Conservation (phyloP, 2,113 vertebrate species). For the Nettapus auritus region DNA sequence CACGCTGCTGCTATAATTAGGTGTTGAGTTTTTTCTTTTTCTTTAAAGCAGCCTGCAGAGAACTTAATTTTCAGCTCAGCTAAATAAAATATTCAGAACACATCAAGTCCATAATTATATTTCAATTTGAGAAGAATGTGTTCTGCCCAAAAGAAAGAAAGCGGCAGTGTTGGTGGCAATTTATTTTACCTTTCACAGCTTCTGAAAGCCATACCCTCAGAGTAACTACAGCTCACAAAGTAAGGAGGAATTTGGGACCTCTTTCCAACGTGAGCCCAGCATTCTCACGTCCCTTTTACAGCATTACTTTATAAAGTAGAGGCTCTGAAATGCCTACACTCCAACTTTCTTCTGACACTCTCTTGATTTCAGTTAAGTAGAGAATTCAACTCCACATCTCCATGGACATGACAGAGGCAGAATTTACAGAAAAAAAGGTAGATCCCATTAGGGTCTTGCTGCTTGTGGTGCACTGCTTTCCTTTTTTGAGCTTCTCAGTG, state of each 20-base stretch:
- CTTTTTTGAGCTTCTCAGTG: not conserved
- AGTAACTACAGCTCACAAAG: not conserved
- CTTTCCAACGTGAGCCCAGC: accelerated
- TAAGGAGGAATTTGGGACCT: not conserved
- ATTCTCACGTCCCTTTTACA: not conserved
- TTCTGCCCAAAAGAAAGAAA: slow-evolving; percentile 57
- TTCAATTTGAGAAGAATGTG: slow-evolving; percentile 57
- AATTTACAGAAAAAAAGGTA: not conserved
- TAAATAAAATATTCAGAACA: slow-evolving; percentile 61
- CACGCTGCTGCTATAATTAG: slow-evolving; percentile 81
- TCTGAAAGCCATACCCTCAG: slow-evolving; percentile 41
- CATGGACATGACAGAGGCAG: accelerated
- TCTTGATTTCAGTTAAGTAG: not conserved
- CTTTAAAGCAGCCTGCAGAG: slow-evolving; percentile 83
- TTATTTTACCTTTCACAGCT: slow-evolving; percentile 57
- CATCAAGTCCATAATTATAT: slow-evolving; percentile 56
- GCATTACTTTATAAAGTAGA: accelerated
- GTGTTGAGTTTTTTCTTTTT: slow-evolving; percentile 36
- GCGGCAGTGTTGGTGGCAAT: slow-evolving; percentile 10
- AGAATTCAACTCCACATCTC: not conserved
- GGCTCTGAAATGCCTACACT: not conserved
- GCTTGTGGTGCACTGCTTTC: not conserved
- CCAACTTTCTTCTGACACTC: accelerated
- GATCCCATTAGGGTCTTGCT: not conserved
- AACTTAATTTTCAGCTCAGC: slow-evolving; percentile 79